Evolutionary conservation across 2,797 vertebrate species (phyloP), one percentile per base, ranked within the genome.

Genomic region (Anguilla pacifica): DNA sequence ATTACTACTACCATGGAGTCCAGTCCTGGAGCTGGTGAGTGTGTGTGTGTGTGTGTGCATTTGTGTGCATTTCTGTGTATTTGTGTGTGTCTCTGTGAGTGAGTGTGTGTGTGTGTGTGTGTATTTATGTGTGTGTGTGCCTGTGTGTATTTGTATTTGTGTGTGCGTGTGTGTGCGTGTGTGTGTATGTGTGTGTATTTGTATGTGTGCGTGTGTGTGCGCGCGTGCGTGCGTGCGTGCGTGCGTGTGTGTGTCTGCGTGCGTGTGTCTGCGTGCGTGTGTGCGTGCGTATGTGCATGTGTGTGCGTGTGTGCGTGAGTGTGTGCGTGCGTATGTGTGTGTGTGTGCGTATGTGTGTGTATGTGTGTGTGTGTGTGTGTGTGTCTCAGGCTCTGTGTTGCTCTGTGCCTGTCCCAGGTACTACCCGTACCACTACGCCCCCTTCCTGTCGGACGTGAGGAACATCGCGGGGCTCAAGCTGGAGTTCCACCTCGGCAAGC

Each of bases 11-110:
- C 92, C 98, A 99, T 25, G 99, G 99, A 88, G 99, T 99, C 91
- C 98, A 99, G 46, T 99, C 99, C 61, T 99, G 99, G 99, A 99
- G 98, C 96, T 99, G 99, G 99, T 99, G 95, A 97, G 97, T 35
- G 7, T 31, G 70, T 74, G 70, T 31, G 31, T 35, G 31, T 31
- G 13, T 61, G 59, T 61, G 13, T 70, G 19, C 3, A 22, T 70
- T 22, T 70, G 57, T 61, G 57, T 59, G 57, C 19, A 11, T 59
- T 9, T 59, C 1, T 64, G 61, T 51, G 39, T 85, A 13, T 35
- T 22, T n/a, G 39, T 7, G 28, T 9, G 43, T 6, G 10, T 31
- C 1, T 9, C 17, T 25, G 19, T 17, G 53, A 59, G 51, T 28
- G 51, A 2, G 25, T 55, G 10, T 35, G 53, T 5, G 31, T 7